These are phyloP conservation scores for Pipa parva DNA, from an alignment of 2,113 vertebrate species.

Conservation along the genomic window DNA sequence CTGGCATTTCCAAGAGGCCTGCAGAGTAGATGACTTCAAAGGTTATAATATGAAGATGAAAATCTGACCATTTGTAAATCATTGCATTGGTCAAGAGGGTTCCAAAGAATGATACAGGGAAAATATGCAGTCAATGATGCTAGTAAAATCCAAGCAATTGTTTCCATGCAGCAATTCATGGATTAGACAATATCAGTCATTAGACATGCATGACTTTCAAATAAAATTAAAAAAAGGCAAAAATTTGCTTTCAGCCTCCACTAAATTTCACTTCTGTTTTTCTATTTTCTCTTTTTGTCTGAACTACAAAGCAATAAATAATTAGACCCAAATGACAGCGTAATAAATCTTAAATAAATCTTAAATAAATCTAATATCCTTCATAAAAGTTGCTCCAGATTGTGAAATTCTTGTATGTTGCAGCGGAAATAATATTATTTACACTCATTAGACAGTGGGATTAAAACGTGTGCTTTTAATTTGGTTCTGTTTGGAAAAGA, in stretches of 20 bases:
- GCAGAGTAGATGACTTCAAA: slow-evolving; percentile 9
- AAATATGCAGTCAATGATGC: neutral
- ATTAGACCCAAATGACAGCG: no score
- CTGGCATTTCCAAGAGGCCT: slow-evolving; percentile 39
- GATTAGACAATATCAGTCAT: no score
- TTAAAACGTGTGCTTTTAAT: no score
- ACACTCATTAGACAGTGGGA: no score
- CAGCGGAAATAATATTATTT: no score
- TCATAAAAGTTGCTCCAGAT: no score
- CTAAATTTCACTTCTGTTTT: neutral
- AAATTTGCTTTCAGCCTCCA: neutral
- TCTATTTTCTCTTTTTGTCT: neutral
- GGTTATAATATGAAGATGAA: slow-evolving; percentile 13
- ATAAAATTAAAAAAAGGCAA: neutral
- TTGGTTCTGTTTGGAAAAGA: no score
- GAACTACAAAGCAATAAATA: no score
- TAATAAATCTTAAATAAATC: no score
- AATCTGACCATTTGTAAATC: neutral
- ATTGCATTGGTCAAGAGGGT: neutral
- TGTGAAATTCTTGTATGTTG: no score
- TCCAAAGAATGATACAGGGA: neutral
- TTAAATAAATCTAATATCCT: no score
- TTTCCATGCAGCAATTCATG: neutral
- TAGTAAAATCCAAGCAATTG: neutral
- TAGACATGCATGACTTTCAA: neutral